phyloP scores from a whole-genome alignment of 2,797 vertebrate genomes.

The Calcarius lapponicus region DNA sequence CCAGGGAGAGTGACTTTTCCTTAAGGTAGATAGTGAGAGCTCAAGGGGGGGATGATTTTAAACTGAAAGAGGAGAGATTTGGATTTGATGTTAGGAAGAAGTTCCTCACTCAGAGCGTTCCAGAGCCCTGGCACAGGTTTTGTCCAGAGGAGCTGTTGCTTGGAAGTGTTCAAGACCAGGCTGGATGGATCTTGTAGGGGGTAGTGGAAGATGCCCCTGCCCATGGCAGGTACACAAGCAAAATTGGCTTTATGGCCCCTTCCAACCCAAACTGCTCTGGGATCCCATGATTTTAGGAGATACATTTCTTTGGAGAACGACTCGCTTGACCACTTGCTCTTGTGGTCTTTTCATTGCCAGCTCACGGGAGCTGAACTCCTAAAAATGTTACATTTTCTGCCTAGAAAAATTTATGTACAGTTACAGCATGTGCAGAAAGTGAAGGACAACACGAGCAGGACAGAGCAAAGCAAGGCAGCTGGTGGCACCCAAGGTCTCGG shows the following conservation, averaged over 20 bases:
- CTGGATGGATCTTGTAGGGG: not conserved
- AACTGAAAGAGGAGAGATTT: not conserved
- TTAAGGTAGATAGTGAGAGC: fast-evolving
- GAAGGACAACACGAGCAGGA: fast-evolving
- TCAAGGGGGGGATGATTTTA: not conserved
- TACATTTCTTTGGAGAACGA: fast-evolving
- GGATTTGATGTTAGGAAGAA: not conserved
- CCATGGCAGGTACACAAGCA: fast-evolving
- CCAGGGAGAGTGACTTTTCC: not conserved
- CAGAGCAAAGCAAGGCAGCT: not conserved
- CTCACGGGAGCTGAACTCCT: not conserved
- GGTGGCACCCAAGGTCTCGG: not conserved
- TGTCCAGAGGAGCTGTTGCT: not conserved
- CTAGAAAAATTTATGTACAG: not conserved
- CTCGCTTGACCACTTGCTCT: not conserved
- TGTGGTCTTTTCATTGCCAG: not conserved
- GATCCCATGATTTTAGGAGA: not conserved
- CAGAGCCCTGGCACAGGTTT: not conserved
- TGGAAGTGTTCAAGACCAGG: no score
- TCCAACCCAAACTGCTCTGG: not conserved
- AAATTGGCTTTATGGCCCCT: not conserved
- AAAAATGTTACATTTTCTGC: not conserved
- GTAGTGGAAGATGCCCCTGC: not conserved
- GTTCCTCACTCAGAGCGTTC: not conserved
- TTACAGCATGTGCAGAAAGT: not conserved